Evolutionary conservation across 2,888 invertebrate genomes (phyloP).

Genomic region (Drosophila silvestris): DNA sequence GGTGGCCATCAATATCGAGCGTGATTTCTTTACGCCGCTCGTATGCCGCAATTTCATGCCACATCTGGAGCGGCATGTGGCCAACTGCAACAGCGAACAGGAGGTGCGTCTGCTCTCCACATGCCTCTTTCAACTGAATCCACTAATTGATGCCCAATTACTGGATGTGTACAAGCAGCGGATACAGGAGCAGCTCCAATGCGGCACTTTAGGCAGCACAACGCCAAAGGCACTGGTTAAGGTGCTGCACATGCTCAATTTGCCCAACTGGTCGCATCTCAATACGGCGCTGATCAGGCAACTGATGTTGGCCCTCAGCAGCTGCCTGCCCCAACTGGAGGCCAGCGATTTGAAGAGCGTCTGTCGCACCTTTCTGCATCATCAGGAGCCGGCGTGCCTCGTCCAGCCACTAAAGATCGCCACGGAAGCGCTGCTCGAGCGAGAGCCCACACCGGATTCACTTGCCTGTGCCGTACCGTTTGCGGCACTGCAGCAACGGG

Average conservation of each 20-base stretch:
- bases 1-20: conserved; percentile 84
- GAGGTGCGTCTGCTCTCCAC: conserved; percentile 86
- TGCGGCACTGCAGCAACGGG: conserved; percentile 84
- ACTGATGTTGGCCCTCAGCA: conserved; percentile 83
- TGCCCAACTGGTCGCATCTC: conserved; percentile 85
- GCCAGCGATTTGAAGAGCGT: conserved; percentile 84
- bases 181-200: conserved; percentile 80
- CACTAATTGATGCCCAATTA: conserved; percentile 83
- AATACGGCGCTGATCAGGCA: conserved; percentile 83
- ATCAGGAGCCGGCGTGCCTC: conserved; percentile 86
- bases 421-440: conserved; percentile 79
- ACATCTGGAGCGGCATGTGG: conserved; percentile 80
- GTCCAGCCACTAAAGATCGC: conserved; percentile 84
- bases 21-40: conserved; percentile 84
- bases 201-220: conserved; percentile 67
- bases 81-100: conserved; percentile 81
- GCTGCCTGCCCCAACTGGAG: conserved; percentile 83
- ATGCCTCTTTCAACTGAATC: conserved; percentile 85
- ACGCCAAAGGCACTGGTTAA: conserved; percentile 78
- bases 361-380: conserved; percentile 85
- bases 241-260: conserved; percentile 85
- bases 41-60: conserved; percentile 84
- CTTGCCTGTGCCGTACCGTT: conserved; percentile 85
- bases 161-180: conserved; percentile 84
- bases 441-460: conserved; percentile 83